Percentiles rank a stretch among this genome's conserved stretches.
Conservation (phyloP, 2,113 vertebrate species). For the Nerophis lumbriciformis region DNA sequence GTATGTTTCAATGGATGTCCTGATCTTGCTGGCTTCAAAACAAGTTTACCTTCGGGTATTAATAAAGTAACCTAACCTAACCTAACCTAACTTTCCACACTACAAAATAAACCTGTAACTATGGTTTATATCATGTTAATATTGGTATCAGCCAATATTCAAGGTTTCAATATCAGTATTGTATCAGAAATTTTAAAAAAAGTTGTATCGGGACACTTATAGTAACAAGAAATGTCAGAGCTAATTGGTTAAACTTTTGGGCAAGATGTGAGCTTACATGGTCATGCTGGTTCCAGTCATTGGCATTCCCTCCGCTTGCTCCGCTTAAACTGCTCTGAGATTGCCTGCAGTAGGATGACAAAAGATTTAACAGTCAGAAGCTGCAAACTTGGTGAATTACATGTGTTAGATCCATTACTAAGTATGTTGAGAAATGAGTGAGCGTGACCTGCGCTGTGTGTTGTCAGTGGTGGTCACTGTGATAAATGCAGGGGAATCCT, state of each 20-base stretch:
- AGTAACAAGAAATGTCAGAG: slow-evolving; percentile 23
- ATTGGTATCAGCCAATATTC: no score
- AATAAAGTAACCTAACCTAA: no score
- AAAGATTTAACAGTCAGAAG: slow-evolving; percentile 9
- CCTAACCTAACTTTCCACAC: no score
- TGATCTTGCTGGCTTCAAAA: no score
- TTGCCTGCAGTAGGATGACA: slow-evolving; percentile 68
- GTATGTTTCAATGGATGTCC: no score
- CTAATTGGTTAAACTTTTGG: slow-evolving; percentile 15
- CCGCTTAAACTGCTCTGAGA: slow-evolving; percentile 85
- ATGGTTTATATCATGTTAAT: no score
- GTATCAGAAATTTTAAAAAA: no score
- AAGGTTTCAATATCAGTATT: no score
- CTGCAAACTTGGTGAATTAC: background rate
- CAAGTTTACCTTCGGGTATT: no score
- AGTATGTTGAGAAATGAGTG: background rate
- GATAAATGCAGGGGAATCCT: slow-evolving; percentile 93
- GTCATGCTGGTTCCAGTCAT: slow-evolving; percentile 85
- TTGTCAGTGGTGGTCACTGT: slow-evolving; percentile 86
- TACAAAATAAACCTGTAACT: no score
- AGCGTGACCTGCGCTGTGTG: slow-evolving; percentile 83
- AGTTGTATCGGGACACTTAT: no score
- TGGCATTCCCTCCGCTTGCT: slow-evolving; percentile 76
- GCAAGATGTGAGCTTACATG: slow-evolving; percentile 69
- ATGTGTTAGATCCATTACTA: background rate